phyloP scores from a whole-genome alignment of 1,140 invertebrate genomes.

The Brachionus asplanchnoidis region DNA sequence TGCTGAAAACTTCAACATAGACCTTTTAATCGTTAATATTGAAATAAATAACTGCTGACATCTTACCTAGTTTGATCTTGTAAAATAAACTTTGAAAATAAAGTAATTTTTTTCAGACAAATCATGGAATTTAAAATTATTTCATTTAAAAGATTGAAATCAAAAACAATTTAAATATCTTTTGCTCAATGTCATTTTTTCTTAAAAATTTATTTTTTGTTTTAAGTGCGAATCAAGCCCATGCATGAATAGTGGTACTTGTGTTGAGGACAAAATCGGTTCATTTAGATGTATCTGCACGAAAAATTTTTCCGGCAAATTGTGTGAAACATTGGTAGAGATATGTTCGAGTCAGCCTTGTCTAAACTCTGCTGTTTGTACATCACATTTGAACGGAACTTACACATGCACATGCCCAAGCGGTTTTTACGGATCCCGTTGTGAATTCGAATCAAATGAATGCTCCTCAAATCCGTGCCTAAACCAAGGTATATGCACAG shows the following conservation, averaged over 20 bases:
- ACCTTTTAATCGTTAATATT: too few relatives aligned
- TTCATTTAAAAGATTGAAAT: too few relatives aligned
- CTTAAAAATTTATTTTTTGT: constrained; percentile 76
- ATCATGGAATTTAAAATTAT: too few relatives aligned
- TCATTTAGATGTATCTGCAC: constrained; percentile 44
- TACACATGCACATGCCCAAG: constrained; percentile 71
- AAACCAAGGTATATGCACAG: constrained; percentile 38
- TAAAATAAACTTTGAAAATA: too few relatives aligned
- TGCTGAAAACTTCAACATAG: too few relatives aligned
- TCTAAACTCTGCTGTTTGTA: constrained; percentile 45
- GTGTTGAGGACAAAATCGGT: constrained; percentile 47
- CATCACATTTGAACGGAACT: background rate
- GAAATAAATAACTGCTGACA: too few relatives aligned
- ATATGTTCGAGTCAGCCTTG: constrained; percentile 44
- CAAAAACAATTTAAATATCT: too few relatives aligned
- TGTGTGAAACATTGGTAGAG: constrained; percentile 1
- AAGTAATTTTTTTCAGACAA: too few relatives aligned
- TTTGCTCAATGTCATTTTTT: too few relatives aligned
- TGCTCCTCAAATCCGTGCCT: constrained; percentile 39
- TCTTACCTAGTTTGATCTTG: too few relatives aligned
- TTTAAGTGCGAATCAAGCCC: constrained; percentile 46
- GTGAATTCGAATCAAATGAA: constrained; percentile 64
- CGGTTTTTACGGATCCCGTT: constrained; percentile 86
- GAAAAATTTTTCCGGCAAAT: background rate
- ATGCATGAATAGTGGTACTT: constrained; percentile 47